A percentile compares a stretch with the other conserved stretches of the same genome.
These are phyloP conservation scores for Macropis europaea DNA, from an alignment of 2,888 invertebrate genomes.

Conservation along the genomic window DNA sequence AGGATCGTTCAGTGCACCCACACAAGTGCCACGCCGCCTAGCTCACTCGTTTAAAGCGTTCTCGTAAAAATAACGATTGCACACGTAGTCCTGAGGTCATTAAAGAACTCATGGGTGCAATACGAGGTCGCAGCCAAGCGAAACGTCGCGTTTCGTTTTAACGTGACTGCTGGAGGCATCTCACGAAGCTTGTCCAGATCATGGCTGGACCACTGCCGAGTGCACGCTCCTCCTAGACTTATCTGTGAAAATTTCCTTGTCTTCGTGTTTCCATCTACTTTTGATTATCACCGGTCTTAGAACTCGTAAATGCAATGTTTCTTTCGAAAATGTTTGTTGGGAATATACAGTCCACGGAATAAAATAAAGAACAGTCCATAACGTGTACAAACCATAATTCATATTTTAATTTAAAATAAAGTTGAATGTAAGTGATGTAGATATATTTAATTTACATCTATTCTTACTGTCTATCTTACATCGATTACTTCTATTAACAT, in stretches of 20 bases:
- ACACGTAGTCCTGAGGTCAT: slow-evolving; percentile 67
- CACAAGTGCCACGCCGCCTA: slow-evolving; percentile 5
- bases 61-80: slow-evolving; percentile 71
- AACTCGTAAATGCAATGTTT: too few relatives aligned
- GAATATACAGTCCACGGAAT: too few relatives aligned
- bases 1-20: slow-evolving; percentile 10
- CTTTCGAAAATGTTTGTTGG: too few relatives aligned
- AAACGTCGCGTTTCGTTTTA: slow-evolving; percentile 63
- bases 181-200: slow-evolving; percentile 52
- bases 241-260: slow-evolving; percentile 4
- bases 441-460: too few relatives aligned
- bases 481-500: too few relatives aligned
- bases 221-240: slow-evolving; percentile 39
- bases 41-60: slow-evolving; percentile 37
- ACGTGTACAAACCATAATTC: too few relatives aligned
- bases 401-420: too few relatives aligned
- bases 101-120: slow-evolving; percentile 70
- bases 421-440: too few relatives aligned
- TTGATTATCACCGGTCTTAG: neutral
- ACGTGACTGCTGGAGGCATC: slow-evolving; percentile 64
- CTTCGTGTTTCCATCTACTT: neutral
- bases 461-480: too few relatives aligned
- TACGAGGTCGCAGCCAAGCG: slow-evolving; percentile 50
- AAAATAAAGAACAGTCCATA: too few relatives aligned
- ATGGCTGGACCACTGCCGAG: slow-evolving; percentile 50